Conservation (phyloP, 2,888 invertebrate species). For the Ischnura elegans region DNA sequence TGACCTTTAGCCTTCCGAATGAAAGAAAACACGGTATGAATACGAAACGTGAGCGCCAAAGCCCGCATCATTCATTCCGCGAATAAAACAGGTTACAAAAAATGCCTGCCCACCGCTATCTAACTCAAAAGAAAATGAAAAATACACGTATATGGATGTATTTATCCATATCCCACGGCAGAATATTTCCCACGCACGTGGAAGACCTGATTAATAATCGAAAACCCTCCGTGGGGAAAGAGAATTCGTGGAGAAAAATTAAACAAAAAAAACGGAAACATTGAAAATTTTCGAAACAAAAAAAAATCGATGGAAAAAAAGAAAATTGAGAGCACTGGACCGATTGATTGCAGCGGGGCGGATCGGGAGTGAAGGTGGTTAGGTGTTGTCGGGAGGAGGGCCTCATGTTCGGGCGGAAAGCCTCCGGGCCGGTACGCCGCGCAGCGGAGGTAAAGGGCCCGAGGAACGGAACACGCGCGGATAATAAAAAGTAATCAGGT, state of each 20-base stretch:
- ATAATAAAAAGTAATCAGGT: constrained; percentile 33
- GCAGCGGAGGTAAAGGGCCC: neutral
- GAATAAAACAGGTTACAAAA: neutral
- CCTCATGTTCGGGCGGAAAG: neutral
- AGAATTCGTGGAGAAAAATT: neutral
- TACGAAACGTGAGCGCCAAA: neutral
- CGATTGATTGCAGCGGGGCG: constrained; percentile 29
- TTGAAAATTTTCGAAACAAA: neutral
- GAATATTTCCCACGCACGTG: neutral
- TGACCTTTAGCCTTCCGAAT: neutral
- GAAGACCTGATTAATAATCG: constrained; percentile 41
- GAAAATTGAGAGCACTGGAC: neutral
- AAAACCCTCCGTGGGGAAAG: neutral
- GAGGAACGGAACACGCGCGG: neutral
- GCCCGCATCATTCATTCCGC: neutral
- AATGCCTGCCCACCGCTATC: no score
- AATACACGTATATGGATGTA: no score
- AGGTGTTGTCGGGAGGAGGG: neutral
- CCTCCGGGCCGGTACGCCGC: neutral
- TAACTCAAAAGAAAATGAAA: no score
- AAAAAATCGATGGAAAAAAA: no score
- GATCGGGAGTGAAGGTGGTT: neutral
- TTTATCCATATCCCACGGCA: neutral
- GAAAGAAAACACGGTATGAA: neutral
- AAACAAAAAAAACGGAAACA: neutral